Conservation (phyloP, 1,140 invertebrate species). For the Druon quercuslanigerum region DNA sequence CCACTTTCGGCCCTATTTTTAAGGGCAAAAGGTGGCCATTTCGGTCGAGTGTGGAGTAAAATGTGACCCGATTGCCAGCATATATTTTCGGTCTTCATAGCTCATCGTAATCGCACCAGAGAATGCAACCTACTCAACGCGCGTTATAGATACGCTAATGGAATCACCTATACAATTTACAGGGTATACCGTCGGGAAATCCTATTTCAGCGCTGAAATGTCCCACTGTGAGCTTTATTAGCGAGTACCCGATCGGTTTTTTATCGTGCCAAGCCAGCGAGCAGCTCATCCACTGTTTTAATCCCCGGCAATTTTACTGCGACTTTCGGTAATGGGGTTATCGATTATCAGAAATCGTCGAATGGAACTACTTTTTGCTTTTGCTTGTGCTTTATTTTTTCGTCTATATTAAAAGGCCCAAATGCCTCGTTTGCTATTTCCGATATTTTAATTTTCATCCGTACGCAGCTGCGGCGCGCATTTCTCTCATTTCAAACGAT, state of each 20-base stretch:
- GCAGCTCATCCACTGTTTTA: slow-evolving; percentile 8
- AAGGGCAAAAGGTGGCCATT: no score
- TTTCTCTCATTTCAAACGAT: no score
- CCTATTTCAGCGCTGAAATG: not conserved
- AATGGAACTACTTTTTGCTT: not conserved
- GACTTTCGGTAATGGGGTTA: slow-evolving; percentile 35
- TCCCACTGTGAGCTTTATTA: slow-evolving; percentile 4
- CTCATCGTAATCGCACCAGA: no score
- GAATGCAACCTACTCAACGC: no score
- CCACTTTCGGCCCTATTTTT: no score
- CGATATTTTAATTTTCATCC: no score
- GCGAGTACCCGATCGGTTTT: not conserved
- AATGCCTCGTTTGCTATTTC: no score
- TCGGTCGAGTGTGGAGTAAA: no score
- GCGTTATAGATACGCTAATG: not conserved
- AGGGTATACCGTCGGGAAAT: not conserved
- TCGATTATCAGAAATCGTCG: slow-evolving; percentile 4
- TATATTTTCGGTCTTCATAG: no score
- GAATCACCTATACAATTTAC: not conserved
- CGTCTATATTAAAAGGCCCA: no score
- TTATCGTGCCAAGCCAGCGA: not conserved
- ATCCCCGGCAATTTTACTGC: slow-evolving; percentile 1
- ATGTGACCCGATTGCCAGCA: no score
- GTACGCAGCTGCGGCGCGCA: no score
- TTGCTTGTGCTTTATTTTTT: not conserved